Conservation (phyloP, 1,140 invertebrate species). For the Trichoplusia ni region DNA sequence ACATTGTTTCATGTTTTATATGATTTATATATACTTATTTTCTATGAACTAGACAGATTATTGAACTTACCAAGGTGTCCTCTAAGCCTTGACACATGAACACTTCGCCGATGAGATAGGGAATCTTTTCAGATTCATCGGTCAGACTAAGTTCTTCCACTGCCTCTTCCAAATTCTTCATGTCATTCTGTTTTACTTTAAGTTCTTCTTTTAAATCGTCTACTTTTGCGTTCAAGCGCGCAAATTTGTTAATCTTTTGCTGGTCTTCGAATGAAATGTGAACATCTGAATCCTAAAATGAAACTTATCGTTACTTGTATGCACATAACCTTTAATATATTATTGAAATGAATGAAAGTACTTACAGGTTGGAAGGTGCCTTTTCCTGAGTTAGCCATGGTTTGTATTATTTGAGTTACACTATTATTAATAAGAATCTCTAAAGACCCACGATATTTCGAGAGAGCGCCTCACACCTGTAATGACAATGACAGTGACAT, state of each 20-base stretch:
- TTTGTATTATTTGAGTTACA: neutral
- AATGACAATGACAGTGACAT: too few species aligned
- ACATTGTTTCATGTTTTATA: too few species aligned
- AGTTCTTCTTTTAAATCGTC: constrained; percentile 96
- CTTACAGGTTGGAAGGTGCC: constrained; percentile 72
- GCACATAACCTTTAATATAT: constrained; percentile 10
- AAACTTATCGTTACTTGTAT: neutral
- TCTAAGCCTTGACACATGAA: constrained; percentile 90
- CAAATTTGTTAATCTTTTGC: constrained; percentile 98
- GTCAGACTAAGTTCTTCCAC: constrained; percentile 93
- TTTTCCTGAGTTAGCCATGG: constrained; percentile 69
- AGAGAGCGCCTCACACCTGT: too few species aligned
- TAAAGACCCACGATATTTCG: too few species aligned
- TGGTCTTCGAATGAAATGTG: constrained; percentile 98
- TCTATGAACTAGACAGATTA: neutral
- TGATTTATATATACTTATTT: too few species aligned
- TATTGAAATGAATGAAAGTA: neutral
- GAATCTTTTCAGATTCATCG: constrained; percentile 90
- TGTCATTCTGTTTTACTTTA: constrained; percentile 93
- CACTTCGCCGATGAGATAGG: constrained; percentile 94
- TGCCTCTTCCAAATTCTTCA: constrained; percentile 96
- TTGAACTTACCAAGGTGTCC: constrained; percentile 85
- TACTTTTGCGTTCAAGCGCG: constrained; percentile 94
- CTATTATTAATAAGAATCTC: neutral
- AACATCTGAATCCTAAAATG: constrained; percentile 91